Evolutionary conservation across 2,797 vertebrate species (phyloP).

Genomic region (Trematomus bernacchii): DNA sequence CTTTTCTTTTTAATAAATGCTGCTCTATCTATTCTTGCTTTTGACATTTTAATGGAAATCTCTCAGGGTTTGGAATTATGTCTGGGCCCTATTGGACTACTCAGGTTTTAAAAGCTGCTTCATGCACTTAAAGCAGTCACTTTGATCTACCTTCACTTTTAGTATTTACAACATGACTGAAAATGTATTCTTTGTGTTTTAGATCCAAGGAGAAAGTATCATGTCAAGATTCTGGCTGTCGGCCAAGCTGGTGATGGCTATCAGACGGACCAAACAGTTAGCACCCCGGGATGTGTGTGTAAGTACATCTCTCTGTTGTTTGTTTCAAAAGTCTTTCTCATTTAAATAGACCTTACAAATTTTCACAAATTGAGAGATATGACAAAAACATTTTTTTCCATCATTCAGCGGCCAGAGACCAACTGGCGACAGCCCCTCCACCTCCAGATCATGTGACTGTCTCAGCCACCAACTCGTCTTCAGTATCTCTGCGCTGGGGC

Average conservation of each 20-base stretch:
- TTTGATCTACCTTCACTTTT: neutral
- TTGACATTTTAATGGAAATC: slow-evolving; percentile 22
- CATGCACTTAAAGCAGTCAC: neutral
- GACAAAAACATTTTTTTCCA: slow-evolving; percentile 24
- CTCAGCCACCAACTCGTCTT: slow-evolving; percentile 89
- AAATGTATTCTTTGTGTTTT: slow-evolving; percentile 34
- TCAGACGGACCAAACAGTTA: slow-evolving; percentile 95
- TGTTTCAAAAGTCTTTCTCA: neutral
- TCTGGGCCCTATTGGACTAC: neutral
- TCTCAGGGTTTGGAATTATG: slow-evolving; percentile 9
- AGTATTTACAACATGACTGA: slow-evolving; percentile 2
- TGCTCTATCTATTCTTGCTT: slow-evolving; percentile 38
- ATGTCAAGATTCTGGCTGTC: slow-evolving; percentile 93
- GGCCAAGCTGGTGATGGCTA: slow-evolving; percentile 93
- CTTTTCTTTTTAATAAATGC: slow-evolving; percentile 21
- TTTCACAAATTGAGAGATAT: neutral
- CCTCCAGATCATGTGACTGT: slow-evolving; percentile 93
- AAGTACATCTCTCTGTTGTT: slow-evolving; percentile 75
- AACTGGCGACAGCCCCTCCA: slow-evolving; percentile 89
- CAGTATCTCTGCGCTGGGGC: slow-evolving; percentile 92
- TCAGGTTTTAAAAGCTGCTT: neutral
- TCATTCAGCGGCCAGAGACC: slow-evolving; percentile 90
- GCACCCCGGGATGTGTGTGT: slow-evolving; percentile 96
- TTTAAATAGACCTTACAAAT: neutral
- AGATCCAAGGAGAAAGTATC: slow-evolving; percentile 98